These are phyloP conservation scores for Thereva unica DNA, from an alignment of 2,888 invertebrate genomes.

Conservation along the genomic window DNA sequence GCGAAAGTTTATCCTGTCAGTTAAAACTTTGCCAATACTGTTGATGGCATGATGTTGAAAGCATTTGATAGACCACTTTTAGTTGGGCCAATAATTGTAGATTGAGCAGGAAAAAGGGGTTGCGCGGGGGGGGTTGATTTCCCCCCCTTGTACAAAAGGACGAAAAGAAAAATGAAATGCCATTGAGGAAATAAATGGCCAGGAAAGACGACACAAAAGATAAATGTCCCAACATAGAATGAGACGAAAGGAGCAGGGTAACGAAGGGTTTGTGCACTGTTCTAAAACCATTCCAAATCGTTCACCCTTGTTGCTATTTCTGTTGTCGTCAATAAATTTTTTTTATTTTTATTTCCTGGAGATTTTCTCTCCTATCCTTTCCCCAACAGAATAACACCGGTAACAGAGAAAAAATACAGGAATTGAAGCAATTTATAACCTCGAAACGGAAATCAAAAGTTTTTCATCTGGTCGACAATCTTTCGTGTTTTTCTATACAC, in stretches of 20 bases:
- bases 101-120: constrained; percentile 1
- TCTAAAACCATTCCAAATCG: constrained; percentile 7
- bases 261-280: background rate
- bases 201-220: constrained; percentile 32
- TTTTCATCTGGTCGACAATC: constrained; percentile 30
- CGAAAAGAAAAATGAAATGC: constrained; percentile 31
- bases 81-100: constrained; percentile 27
- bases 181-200: constrained; percentile 34
- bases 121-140: background rate
- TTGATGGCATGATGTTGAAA: constrained; percentile 2
- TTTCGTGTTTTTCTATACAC: background rate
- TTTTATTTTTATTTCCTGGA: constrained; percentile 10
- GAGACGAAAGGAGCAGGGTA: constrained; percentile 7
- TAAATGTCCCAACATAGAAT: constrained; percentile 23
- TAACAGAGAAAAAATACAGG: constrained; percentile 18
- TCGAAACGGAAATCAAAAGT: constrained; percentile 33
- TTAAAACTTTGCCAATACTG: too few relatives aligned
- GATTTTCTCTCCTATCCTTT: background rate
- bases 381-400: constrained; percentile 29
- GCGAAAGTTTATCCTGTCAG: too few relatives aligned
- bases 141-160: background rate
- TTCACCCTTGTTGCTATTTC: constrained; percentile 27
- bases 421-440: constrained; percentile 32
- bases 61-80: constrained; percentile 15
- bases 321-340: constrained; percentile 26